Conservation (phyloP, 2,797 vertebrate species). For the Aulostomus chinensis region DNA sequence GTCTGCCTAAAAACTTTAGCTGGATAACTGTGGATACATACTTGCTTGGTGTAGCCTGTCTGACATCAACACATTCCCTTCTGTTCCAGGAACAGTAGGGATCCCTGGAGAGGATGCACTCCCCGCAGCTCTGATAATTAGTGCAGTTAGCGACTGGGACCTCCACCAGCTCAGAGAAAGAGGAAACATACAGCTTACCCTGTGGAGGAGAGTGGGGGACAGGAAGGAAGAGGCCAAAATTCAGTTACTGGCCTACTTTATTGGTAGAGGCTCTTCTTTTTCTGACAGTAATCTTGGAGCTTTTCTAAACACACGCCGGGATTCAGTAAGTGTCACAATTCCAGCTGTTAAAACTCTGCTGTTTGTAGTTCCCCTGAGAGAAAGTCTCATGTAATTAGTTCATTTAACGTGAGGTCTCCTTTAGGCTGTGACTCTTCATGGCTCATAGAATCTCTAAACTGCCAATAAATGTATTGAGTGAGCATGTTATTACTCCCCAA, state of each 20-base stretch:
- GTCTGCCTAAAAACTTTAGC: neutral
- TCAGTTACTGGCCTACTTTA: constrained; percentile 23
- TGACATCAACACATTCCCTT: constrained; percentile 80
- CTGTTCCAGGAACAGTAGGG: constrained; percentile 94
- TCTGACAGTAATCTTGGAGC: constrained; percentile 28
- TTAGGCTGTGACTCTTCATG: constrained; percentile 35
- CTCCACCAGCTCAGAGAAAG: constrained; percentile 85
- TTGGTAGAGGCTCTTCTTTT: constrained; percentile 24
- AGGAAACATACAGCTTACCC: constrained; percentile 89
- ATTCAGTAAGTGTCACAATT: constrained; percentile 38
- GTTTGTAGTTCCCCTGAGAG: constrained; percentile 58
- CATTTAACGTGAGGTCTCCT: constrained; percentile 38
- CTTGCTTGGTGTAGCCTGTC: constrained; percentile 64
- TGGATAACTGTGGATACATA: constrained; percentile 27
- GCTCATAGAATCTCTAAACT: constrained; percentile 53
- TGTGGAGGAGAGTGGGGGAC: constrained; percentile 52
- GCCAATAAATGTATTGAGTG: constrained; percentile 49
- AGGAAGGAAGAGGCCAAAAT: constrained; percentile 31
- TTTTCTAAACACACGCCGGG: constrained; percentile 7
- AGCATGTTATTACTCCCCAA: constrained; percentile 32
- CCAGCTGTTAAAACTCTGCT: constrained; percentile 55
- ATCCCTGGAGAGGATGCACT: constrained; percentile 93
- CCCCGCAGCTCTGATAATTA: constrained; percentile 92
- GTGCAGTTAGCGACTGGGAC: constrained; percentile 93
- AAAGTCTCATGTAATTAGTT: constrained; percentile 57